Evolutionary conservation across 2,113 vertebrate genomes (phyloP), one percentile per base, ranked within the genome.

Genomic region (Protobothrops flavoviridis): DNA sequence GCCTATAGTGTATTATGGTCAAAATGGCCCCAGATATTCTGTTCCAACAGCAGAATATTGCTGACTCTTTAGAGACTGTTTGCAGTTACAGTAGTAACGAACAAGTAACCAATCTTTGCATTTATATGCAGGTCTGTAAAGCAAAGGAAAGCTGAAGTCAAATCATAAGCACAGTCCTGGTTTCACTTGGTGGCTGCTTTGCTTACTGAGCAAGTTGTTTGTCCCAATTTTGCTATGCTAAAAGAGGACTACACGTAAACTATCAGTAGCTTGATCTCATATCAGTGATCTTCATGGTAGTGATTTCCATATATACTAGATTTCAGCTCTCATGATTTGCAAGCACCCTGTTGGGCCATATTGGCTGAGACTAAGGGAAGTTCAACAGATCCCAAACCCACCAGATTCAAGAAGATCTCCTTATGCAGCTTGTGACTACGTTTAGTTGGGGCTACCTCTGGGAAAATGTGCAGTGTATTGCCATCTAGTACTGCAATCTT

Each of bases 1-100:
- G 10, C 17, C 17, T 89, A 9, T 85, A 8, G 2, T 20, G 24
- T 95, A 93, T 94, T 94, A 94, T 56, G 95, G 81, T 87, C 33
- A 0, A 93, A 94, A 87, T 55, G 1, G 64, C 94, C 94, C 90
- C 93, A 93, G 91, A 90, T 87, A 0, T 21, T 43, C 12, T 39
- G 74, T 43, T 55, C 50, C 90, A 0, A 59, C 85, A 64, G 52
- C 55, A 64, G 15, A 13, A 53, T 53, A 93, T 61, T 0, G 0
- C 23, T 29, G 88, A 90, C 24, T 21, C 56, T 26, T 61, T 61
- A 61, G 59, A 3, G 24, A 61, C 59, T 1, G 2, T 61, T 29
- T 61, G 59, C 24, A 61, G 24, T 61, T 61, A 26, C 3, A 8
- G 9, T 26, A 9, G 24, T 29, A 9, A 61, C 0, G 24, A 61